Evolutionary conservation across 2,797 vertebrate species (phyloP).

Genomic region (Danio choprae): DNA sequence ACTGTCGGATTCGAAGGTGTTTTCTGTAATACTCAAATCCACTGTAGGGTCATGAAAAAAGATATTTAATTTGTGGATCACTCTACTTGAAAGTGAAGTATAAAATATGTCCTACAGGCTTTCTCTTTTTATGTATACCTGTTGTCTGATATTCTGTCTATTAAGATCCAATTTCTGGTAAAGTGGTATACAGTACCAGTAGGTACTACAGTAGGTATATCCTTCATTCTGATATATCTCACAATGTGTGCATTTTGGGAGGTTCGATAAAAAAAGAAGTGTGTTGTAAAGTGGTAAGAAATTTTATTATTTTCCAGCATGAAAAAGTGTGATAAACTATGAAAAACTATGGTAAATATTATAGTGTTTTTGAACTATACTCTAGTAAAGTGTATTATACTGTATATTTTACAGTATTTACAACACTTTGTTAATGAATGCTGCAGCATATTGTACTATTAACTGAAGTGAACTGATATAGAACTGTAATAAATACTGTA

Average conservation of each 20-base stretch:
- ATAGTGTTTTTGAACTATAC: too few species aligned
- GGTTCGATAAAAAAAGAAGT: not conserved
- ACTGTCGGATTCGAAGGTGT: conserved; percentile 16
- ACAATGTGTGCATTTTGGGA: not conserved
- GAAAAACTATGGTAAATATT: too few species aligned
- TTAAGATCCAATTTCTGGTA: not conserved
- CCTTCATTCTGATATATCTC: too few species aligned
- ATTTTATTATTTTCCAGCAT: not conserved
- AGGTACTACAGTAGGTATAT: too few species aligned
- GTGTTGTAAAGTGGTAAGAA: not conserved
- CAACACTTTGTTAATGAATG: too few species aligned
- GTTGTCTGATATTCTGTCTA: not conserved
- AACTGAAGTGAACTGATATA: too few species aligned
- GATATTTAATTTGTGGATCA: not conserved
- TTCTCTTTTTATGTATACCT: not conserved
- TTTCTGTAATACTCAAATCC: not conserved
- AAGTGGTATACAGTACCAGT: too few species aligned
- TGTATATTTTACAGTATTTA: too few species aligned
- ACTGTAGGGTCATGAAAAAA: not conserved
- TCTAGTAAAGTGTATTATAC: too few species aligned
- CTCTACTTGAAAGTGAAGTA: not conserved
- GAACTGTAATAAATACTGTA: too few species aligned
- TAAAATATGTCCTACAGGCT: not conserved
- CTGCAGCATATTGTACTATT: too few species aligned
- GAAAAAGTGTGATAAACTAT: too few species aligned